Evolutionary conservation across 2,888 invertebrate genomes (phyloP).

Genomic region (Drosophila diplacantha): DNA sequence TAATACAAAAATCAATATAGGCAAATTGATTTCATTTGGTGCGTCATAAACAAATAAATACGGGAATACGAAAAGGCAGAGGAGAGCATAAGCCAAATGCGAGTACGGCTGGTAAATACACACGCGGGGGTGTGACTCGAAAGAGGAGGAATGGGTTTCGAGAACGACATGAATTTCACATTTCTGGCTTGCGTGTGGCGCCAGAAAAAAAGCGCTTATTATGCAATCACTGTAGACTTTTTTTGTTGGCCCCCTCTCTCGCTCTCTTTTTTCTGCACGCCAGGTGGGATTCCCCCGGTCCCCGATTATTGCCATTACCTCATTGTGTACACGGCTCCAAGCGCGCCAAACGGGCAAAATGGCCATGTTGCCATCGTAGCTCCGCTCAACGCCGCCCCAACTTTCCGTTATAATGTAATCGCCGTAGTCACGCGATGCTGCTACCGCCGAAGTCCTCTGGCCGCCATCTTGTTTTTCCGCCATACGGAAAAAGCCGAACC

Average conservation of each 20-base stretch:
- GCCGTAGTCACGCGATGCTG: conserved; percentile 79
- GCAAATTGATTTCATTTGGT: conserved; percentile 50
- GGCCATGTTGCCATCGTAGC: conserved; percentile 81
- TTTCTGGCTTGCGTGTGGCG: conserved; percentile 70
- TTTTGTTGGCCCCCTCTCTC: conserved; percentile 21
- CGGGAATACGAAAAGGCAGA: conserved; percentile 31
- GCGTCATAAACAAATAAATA: conserved; percentile 43
- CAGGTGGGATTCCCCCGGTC: conserved; percentile 29
- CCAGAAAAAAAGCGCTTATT: conserved; percentile 63
- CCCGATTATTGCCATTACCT: conserved; percentile 80
- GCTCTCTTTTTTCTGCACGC: conserved; percentile 28
- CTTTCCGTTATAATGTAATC: conserved; percentile 86
- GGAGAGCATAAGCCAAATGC: conserved; percentile 46
- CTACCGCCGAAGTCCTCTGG: conserved; percentile 63
- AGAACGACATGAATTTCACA: conserved; percentile 57
- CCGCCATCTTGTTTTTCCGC: conserved; percentile 66
- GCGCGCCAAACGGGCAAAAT: conserved; percentile 88
- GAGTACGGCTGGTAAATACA: conserved; percentile 4
- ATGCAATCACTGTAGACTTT: conserved; percentile 71
- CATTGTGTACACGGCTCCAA: conserved; percentile 86
- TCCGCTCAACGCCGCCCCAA: conserved; percentile 86
- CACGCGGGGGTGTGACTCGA: conserved; percentile 33
- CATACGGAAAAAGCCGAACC: conserved; percentile 41
- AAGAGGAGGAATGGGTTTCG: conserved; percentile 15
- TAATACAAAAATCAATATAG: conserved; percentile 66